Conservation (phyloP, 2,113 vertebrate species). For the Cinclus cinclus region DNA sequence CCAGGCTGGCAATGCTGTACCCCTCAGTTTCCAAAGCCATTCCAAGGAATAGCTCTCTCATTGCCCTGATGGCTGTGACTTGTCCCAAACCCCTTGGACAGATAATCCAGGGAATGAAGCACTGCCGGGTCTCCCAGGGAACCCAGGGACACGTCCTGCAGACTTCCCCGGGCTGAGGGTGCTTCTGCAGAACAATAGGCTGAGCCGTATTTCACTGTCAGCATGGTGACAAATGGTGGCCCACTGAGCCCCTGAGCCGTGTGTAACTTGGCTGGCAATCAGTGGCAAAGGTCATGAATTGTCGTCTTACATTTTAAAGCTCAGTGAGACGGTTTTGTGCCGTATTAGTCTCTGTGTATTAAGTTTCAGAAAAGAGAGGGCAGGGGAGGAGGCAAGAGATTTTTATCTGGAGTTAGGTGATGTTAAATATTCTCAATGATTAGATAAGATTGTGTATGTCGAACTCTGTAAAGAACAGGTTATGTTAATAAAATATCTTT, state of each 20-base stretch:
- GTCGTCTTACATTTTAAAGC: slow-evolving; percentile 38
- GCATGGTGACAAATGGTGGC: slow-evolving; percentile 30
- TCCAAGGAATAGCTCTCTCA: neutral
- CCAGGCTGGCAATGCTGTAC: neutral
- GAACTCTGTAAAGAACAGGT: neutral
- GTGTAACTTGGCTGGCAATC: slow-evolving; percentile 55
- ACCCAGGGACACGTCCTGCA: neutral
- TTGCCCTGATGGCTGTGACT: neutral
- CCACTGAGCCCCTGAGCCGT: neutral
- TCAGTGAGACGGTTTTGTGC: slow-evolving; percentile 23
- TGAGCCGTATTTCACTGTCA: slow-evolving; percentile 41
- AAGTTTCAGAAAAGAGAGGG: slow-evolving; percentile 41
- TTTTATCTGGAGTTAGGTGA: slow-evolving; percentile 36
- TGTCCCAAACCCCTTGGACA: neutral
- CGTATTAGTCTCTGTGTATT: slow-evolving; percentile 28
- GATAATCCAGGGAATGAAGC: neutral
- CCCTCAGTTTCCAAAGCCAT: neutral
- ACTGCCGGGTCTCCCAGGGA: neutral
- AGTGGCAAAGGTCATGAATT: slow-evolving; percentile 41
- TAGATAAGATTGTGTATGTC: slow-evolving; percentile 17
- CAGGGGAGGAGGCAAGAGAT: neutral
- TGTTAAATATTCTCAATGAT: slow-evolving; percentile 41
- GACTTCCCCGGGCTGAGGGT: neutral
- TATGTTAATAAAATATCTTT: neutral
- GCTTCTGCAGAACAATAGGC: slow-evolving; percentile 34